Conservation (phyloP, 2,797 vertebrate species). For the Lophotriccus pileatus region DNA sequence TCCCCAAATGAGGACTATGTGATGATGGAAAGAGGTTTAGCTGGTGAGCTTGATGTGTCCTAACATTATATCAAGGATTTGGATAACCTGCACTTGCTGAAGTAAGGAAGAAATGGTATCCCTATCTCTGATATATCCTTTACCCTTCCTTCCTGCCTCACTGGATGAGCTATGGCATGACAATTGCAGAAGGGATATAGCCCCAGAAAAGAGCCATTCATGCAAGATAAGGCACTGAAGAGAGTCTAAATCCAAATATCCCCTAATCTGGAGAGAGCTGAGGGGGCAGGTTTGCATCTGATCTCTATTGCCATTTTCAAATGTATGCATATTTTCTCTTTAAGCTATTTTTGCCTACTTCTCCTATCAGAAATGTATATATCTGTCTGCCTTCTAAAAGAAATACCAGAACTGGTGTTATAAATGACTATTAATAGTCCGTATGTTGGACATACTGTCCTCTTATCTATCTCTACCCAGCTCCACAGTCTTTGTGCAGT, state of each 20-base stretch:
- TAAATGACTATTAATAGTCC: not conserved
- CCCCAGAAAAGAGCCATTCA: not conserved
- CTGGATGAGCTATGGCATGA: not conserved
- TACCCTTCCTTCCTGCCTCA: not conserved
- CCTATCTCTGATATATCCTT: not conserved
- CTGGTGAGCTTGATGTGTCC: fast-evolving
- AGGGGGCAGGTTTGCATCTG: not conserved
- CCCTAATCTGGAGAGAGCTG: not conserved
- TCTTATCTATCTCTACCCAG: not conserved
- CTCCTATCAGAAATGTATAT: not conserved
- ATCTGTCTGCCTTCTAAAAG: not conserved
- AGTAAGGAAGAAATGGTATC: not conserved
- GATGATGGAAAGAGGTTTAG: not conserved
- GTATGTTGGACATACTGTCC: not conserved
- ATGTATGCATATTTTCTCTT: not conserved
- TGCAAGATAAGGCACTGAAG: not conserved
- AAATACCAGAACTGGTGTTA: not conserved
- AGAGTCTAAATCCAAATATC: not conserved
- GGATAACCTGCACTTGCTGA: not conserved
- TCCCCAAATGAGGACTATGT: not conserved
- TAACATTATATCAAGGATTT: not conserved
- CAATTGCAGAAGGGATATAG: not conserved
- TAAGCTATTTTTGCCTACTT: not conserved
- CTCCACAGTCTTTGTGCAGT: not conserved
- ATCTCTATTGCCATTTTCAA: not conserved